phyloP scores from a whole-genome alignment of 2,113 vertebrate species.

The Poeciliopsis turrubarensis region DNA sequence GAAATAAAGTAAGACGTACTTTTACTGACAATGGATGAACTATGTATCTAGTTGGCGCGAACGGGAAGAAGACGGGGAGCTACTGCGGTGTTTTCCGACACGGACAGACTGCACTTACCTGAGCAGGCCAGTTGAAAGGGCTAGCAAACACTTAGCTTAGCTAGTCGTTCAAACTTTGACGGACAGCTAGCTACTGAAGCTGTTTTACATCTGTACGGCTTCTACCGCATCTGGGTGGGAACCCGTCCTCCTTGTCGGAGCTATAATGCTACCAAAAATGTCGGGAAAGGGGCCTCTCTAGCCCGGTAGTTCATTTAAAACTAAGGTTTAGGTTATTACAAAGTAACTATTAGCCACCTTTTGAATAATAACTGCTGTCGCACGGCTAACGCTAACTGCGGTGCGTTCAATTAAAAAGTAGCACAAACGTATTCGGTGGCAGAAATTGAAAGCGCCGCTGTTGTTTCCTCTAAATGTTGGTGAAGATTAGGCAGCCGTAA shows the following conservation, averaged over 20 bases:
- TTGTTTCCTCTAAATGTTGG: neutral
- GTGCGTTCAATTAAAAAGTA: slow-evolving; percentile 18
- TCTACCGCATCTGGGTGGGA: neutral
- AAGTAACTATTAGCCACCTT: slow-evolving; percentile 20
- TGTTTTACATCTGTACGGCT: slow-evolving; percentile 1
- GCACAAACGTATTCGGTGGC: neutral
- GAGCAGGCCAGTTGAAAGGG: slow-evolving; percentile 35
- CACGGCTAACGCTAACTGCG: slow-evolving; percentile 58
- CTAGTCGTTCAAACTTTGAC: slow-evolving; percentile 72
- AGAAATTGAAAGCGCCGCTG: neutral
- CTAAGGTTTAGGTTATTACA: neutral
- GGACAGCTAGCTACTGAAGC: slow-evolving; percentile 21
- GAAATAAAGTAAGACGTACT: slow-evolving; percentile 18
- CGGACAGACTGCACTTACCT: slow-evolving; percentile 12
- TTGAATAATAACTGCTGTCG: slow-evolving; percentile 27
- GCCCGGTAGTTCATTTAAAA: neutral
- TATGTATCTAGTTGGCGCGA: neutral
- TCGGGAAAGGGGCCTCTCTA: neutral
- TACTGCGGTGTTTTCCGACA: neutral
- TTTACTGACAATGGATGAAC: slow-evolving; percentile 20
- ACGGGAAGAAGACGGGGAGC: slow-evolving; percentile 29
- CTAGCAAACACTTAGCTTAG: slow-evolving; percentile 59
- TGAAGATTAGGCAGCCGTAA: neutral
- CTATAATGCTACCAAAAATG: neutral
- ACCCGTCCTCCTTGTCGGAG: neutral